These are phyloP conservation scores for Paedocypris sp. DNA, from an alignment of 2,113 vertebrate species.

Conservation along the genomic window DNA sequence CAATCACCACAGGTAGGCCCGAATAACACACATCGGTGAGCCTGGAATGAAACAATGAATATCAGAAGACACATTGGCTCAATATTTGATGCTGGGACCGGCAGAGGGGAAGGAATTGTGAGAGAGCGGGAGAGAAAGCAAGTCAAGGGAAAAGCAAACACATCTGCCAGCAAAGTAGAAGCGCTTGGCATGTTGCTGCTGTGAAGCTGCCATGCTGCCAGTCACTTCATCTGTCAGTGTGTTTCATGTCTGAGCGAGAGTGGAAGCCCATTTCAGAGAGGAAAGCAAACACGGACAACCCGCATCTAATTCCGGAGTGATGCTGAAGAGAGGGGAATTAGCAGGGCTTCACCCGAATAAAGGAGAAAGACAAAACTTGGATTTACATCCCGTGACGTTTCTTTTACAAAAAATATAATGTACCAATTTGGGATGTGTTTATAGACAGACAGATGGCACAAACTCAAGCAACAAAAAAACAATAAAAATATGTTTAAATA, in stretches of 20 bases:
- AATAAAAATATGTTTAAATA: too few species aligned
- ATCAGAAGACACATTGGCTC: not conserved
- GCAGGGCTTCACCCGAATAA: too few species aligned
- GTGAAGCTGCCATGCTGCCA: not conserved
- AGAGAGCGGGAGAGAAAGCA: not conserved
- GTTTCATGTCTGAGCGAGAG: not conserved
- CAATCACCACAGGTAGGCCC: conserved; percentile 5
- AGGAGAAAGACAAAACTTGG: too few species aligned
- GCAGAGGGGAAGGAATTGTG: conserved; percentile 3
- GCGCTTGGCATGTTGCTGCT: not conserved
- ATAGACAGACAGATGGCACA: too few species aligned
- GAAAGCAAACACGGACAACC: not conserved
- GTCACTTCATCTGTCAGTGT: conserved; percentile 13
- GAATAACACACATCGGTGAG: conserved; percentile 17
- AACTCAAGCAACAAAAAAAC: too few species aligned
- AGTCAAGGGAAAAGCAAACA: conserved; percentile 3
- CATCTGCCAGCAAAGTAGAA: not conserved
- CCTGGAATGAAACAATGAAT: conserved; percentile 8
- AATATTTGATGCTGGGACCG: conserved; percentile 20
- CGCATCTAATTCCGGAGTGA: too few species aligned
- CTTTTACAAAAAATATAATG: too few species aligned
- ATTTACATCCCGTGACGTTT: too few species aligned
- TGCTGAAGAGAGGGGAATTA: too few species aligned
- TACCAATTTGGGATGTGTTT: too few species aligned
- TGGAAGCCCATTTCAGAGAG: not conserved